Evolutionary conservation across 2,113 vertebrate species (phyloP).

Genomic region (Gymnobelideus leadbeateri): DNA sequence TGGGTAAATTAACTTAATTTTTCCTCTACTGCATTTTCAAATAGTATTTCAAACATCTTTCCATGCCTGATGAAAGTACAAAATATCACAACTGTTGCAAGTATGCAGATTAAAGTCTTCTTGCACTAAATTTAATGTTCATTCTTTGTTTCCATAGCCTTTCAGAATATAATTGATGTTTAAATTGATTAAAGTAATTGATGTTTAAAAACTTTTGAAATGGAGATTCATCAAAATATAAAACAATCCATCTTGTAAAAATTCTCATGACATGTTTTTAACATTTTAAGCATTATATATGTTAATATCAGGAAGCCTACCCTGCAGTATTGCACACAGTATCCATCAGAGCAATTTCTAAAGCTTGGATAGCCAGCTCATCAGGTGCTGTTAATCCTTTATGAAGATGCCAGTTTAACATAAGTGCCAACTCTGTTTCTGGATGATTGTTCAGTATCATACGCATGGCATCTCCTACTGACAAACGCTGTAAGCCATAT

Average conservation of each 20-base stretch:
- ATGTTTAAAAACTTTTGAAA: background rate
- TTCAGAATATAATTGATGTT: background rate
- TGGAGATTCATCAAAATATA: background rate
- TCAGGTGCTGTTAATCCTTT: constrained; percentile 90
- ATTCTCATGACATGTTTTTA: background rate
- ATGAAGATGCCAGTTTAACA: constrained; percentile 87
- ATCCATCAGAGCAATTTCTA: constrained; percentile 90
- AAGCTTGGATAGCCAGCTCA: constrained; percentile 90
- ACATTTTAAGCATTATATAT: background rate
- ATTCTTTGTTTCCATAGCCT: background rate
- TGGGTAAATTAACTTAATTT: background rate
- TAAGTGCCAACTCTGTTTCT: constrained; percentile 85
- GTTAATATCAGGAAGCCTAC: constrained; percentile 73
- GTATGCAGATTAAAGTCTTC: background rate
- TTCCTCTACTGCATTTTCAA: background rate
- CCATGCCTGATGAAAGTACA: background rate
- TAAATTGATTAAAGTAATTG: background rate
- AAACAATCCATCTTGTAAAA: background rate
- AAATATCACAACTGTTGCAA: background rate
- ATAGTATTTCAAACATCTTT: background rate
- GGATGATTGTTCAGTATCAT: constrained; percentile 84
- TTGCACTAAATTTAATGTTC: background rate
- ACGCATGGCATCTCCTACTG: constrained; percentile 88
- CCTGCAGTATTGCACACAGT: constrained; percentile 84
- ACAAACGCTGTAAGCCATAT: constrained; percentile 89